These are phyloP conservation scores for Notiomystis cincta DNA, from an alignment of 2,113 vertebrate genomes.

Conservation along the genomic window DNA sequence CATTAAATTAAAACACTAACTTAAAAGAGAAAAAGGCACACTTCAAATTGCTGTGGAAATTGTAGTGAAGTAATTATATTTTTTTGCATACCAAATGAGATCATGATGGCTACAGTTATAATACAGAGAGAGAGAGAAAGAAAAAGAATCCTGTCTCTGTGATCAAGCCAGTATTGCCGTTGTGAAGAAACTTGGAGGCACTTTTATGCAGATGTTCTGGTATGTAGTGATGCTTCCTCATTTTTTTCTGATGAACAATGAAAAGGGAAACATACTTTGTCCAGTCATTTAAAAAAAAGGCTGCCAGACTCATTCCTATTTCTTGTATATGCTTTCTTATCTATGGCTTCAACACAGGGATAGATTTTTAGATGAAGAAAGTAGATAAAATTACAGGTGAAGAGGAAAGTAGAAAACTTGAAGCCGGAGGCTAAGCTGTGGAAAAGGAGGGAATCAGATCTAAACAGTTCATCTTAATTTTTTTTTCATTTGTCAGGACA, in stretches of 20 bases:
- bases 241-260: background rate
- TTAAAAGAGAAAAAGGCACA: background rate
- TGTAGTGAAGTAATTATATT: background rate
- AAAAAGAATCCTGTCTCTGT: background rate
- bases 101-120: background rate
- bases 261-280: background rate
- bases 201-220: background rate
- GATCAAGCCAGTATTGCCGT: background rate
- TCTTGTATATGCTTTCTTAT: background rate
- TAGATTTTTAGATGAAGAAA: background rate
- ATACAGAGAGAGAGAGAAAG: background rate
- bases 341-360: background rate
- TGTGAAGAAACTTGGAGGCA: background rate
- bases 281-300: background rate
- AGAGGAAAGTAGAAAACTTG: background rate
- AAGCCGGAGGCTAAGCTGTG: background rate
- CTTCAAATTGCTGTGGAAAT: constrained; percentile 25
- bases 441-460: background rate
- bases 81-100: constrained; percentile 31
- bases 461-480: background rate
- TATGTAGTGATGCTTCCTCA: background rate
- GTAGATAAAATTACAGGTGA: background rate
- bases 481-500: background rate
- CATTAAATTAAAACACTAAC: background rate
- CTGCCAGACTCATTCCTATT: background rate